Evolutionary conservation across 2,113 vertebrate species (phyloP), one percentile per base, ranked within the genome.

Genomic region (Theristicus caerulescens): DNA sequence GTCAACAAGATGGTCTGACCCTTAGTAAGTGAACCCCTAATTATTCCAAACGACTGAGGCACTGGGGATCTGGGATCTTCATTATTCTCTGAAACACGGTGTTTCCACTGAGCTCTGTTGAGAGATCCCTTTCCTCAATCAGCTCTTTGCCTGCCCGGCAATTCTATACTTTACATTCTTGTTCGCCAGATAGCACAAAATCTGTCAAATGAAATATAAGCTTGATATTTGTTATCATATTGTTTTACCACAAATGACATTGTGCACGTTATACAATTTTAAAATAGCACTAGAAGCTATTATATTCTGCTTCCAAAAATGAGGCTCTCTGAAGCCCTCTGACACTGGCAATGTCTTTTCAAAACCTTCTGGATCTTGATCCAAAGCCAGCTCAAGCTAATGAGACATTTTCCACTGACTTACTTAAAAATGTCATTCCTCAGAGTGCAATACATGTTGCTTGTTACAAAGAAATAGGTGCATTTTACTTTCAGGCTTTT

Each of bases 101-200:
- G 78, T 88, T 95, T 87, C 87, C 84, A 71, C 84, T 91, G 95
- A 96, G 91, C 93, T 94, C 82, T 92, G 96, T 83, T 96, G 96
- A 97, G 93, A 97, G 96, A 96, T 96, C 59, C 42, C 74, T 88
- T 95, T 96, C 74, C 78, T 94, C 97, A 88, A 47, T 65, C 86
- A 84, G 66, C 61, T 84, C 73, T 84, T 92, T 92, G 79, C 93
- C 76, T 74, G 38, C 51, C 40, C 0, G 0, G 82, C 72, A 84
- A 90, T 91, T 90, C 86, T 94, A 93, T 94, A 70, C 91, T 90
- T 90, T 16, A 61, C 76, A 74, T 85, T 91, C 55, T 88, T 88
- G 14, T 95, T 88, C 67, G 72, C 52, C 62, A 62, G 70, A 91
- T 86, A 91, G 55, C 27, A 54, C 22, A 46, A 76, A 89, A 85